Evolutionary conservation across 2,113 vertebrate species (phyloP).

Genomic region (Spea bombifrons): DNA sequence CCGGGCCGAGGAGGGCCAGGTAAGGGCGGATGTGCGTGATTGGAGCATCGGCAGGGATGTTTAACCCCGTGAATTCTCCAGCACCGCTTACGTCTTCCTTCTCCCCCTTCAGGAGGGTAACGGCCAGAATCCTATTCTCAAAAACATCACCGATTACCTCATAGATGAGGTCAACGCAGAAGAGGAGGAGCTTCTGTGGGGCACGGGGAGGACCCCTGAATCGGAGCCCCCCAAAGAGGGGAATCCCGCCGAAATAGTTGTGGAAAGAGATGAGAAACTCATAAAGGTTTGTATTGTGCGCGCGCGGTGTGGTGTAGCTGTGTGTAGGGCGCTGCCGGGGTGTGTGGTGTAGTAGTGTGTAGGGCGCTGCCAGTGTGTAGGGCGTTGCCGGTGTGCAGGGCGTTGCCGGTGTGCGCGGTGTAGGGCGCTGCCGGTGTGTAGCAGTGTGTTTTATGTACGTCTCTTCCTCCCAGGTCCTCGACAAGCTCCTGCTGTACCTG

Average conservation of each 20-base stretch:
- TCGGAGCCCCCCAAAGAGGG: conserved; percentile 76
- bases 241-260: conserved; percentile 80
- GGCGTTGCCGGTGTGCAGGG: no score
- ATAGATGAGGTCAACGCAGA: conserved; percentile 92
- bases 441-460: no score
- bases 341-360: no score
- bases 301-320: no score
- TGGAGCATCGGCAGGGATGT: background rate
- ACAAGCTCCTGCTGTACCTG: conserved; percentile 82
- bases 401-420: no score
- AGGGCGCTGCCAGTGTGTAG: no score
- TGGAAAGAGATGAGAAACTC: conserved; percentile 88
- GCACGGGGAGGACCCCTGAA: conserved; percentile 72
- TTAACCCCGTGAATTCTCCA: background rate
- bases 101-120: conserved; percentile 58
- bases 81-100: background rate
- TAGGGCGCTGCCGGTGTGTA: fast-evolving
- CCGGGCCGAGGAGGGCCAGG: conserved; percentile 59
- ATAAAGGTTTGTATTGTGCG: conserved; percentile 69
- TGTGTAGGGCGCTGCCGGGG: background rate
- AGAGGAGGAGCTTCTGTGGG: conserved; percentile 88
- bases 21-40: conserved; percentile 31
- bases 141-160: conserved; percentile 91
- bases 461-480: conserved; percentile 72
- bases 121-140: conserved; percentile 87